Base-by-base conservation (phyloP, 2,888 invertebrate species). In the Epistrophe eligans region DNA sequence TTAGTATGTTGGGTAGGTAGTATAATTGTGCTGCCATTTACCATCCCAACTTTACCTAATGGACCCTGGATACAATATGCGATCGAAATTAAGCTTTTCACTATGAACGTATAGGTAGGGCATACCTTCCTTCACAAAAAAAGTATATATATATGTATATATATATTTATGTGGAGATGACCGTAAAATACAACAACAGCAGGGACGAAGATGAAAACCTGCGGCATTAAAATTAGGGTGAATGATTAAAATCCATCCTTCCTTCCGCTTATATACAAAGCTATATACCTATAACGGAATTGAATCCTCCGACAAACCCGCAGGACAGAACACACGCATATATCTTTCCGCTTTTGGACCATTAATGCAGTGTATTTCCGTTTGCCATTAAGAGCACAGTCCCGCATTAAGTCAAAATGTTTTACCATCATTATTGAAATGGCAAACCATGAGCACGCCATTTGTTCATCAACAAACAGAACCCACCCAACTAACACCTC, bases 201-300 rank as follows among this genome's bases (percentile, higher is more conserved):
- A 43, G 60, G 60, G 74, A 35, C 73, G 70, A 66, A 77, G 50
- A 58, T 79, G 71, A 72, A 76, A 74, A 52, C 32, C 77, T 70
- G 70, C 58, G 70, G 57, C 64, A 77, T 82, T 64, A 74, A 87
- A 83, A 79, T 87, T 74, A 87, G 83, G 79, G 87, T 72, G 83
- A 76, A 76, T 76, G 83, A 87, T 83, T 87, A 79, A 83, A 79
- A 72, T 79, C 71, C 77, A 17, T 64, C n/a, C 58, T 66, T 62
- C 55, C 24, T 24, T 24, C 72, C 72, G n/a, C 35, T n/a, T n/a
- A n/a, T n/a, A n/a, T n/a, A 11, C 6, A 60, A 24, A 60, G 11
- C 38, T 15, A 32, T 5, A 7, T 3, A 32, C 4, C n/a, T n/a
- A n/a, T n/a, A n/a, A 4, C 0, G 40, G 43, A 62, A 43, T 62